Conservation (phyloP, 2,888 invertebrate genomes). For the Zygaena filipendulae region DNA sequence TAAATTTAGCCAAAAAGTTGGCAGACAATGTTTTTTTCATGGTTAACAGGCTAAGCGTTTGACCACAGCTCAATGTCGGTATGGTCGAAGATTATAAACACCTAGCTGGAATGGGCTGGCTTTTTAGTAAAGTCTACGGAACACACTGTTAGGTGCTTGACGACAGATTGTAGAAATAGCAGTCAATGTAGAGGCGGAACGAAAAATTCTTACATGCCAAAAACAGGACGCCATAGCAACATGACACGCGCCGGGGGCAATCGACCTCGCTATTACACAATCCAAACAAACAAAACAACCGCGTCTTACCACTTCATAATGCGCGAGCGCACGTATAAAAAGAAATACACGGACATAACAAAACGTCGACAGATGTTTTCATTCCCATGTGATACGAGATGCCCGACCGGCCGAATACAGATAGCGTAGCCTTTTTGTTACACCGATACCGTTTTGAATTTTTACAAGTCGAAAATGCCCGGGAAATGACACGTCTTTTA, state of each 20-base stretch:
- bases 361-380: constrained; percentile 60
- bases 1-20: too few relatives aligned
- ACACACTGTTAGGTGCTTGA: too few relatives aligned
- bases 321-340: constrained; percentile 34
- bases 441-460: constrained; percentile 51
- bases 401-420: constrained; percentile 25
- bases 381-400: constrained; percentile 54
- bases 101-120: too few relatives aligned
- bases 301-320: constrained; percentile 34
- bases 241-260: constrained; percentile 35
- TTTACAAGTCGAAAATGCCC: constrained; percentile 49
- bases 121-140: too few relatives aligned
- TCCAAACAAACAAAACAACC: constrained; percentile 29
- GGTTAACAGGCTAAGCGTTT: too few relatives aligned
- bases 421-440: constrained; percentile 41
- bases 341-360: constrained; percentile 22
- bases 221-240: constrained; percentile 33
- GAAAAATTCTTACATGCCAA: too few relatives aligned
- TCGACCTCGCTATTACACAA: constrained; percentile 42
- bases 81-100: too few relatives aligned
- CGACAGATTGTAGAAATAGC: too few relatives aligned
- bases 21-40: too few relatives aligned
- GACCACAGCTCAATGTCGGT: too few relatives aligned
- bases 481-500: constrained; percentile 55
- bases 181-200: too few relatives aligned